These are phyloP conservation scores for Heliocidaris tuberculata DNA, from an alignment of 35 echinoderm and acorn worm species.

Conservation along the genomic window DNA sequence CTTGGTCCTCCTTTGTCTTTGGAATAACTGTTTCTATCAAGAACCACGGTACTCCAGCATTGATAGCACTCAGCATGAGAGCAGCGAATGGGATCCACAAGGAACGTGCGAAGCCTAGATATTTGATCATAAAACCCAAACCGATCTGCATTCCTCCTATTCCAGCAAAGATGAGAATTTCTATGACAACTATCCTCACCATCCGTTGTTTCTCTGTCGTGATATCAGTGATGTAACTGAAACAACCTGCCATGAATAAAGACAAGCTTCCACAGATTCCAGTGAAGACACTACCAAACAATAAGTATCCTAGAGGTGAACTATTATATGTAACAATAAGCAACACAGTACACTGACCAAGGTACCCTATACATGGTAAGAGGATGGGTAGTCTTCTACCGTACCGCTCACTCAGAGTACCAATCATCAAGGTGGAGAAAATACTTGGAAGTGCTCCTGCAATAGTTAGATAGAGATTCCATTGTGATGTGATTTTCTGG, in stretches of 20 bases:
- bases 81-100: constrained; percentile 15
- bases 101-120: neutral
- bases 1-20: neutral
- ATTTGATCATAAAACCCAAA: neutral
- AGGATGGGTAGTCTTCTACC: constrained; percentile 12
- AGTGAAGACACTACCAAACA: neutral
- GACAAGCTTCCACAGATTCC: neutral
- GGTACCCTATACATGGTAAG: neutral
- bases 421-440: neutral
- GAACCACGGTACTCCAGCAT: neutral
- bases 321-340: neutral
- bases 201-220: constrained; percentile 32
- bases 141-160: constrained; percentile 13
- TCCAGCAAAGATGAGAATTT: constrained; percentile 7
- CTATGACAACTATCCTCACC: neutral
- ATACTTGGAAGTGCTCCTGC: neutral
- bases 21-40: neutral
- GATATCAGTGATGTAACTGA: constrained; percentile 22
- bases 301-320: neutral
- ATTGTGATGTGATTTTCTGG: neutral
- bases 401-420: neutral
- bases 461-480: neutral
- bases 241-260: constrained; percentile 8
- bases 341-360: neutral
- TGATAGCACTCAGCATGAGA: neutral